Base-by-base conservation (phyloP, 2,888 invertebrate genomes). In the Caenorhabditis virilis region DNA sequence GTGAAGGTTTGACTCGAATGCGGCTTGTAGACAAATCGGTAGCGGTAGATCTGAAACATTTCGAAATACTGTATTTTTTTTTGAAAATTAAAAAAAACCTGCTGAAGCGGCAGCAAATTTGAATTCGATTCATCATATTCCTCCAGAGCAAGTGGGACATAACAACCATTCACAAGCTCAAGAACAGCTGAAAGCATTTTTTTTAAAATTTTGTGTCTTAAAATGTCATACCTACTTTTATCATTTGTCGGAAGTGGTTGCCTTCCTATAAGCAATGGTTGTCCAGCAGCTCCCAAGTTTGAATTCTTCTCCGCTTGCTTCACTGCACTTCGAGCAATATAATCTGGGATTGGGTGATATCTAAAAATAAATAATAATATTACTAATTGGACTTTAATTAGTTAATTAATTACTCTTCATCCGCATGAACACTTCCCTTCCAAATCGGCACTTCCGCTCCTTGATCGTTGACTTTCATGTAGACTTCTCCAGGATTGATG, bases 271-370 rank as follows among this genome's bases (percentile, higher is more conserved):
- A 43, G 2, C 4, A 52, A 42, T 13, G 57, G 48, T 23, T 64
- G 39, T 22, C 66, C 66, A 25, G 66, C 63, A 3, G 48, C 69
- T 16, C 69, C 69, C n/a, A 69, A 47, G 30, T 67, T 67, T 20
- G 50, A 30, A 33, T 18, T 22, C 13, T 18, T 7, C 9, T 46
- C 50, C 9, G 57, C 56, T 16, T 42, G 20, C n/a, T 15, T 11
- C 0, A 46, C 18, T 15, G 61, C 55, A 9, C 43, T 1, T 15
- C 41, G 42, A 18, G 62, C 54, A 25, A 52, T 38, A 38, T 58
- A 26, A 13, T 61, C 62, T 1, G 67, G 62, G 16, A 56, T 36
- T 22, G 57, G 43, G 13, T 58, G 58, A 48, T 69, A 69, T 11
- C 69, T 69, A 48, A 35, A 60, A 49, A 41, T 13, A 13, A 23